Base-by-base conservation (phyloP, 2,888 invertebrate species). In the Actias luna region DNA sequence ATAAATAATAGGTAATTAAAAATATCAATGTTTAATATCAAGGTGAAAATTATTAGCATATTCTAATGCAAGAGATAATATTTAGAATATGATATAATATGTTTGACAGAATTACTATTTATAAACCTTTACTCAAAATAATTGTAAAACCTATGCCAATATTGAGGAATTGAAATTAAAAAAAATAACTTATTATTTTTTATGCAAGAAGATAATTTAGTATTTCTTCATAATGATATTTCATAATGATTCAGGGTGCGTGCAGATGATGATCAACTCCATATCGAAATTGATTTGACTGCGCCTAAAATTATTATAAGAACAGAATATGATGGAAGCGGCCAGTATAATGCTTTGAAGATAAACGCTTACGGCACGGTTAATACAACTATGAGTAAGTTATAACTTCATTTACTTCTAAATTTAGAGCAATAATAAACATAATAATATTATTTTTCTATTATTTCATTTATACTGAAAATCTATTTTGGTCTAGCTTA, bases 251-350 rank as follows among this genome's bases (percentile, higher is more conserved):
- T 58, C 77, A 93, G 94, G 69, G 84, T 94, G 4, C 82, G 89
- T 31, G 83, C 94, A n/a, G 93, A 93, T 16, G 94, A 94, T 58
- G 93, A 94, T 63, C 88, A 84, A 39, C 93, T 95, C 64, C 89
- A 93, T 42, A 73, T 95, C 67, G 94, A 95, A 78, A 73, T 95
- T 8, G 94, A 94, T 65, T 75, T 94, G 65, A 89, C 90, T 46
- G 80, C 94, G 33, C 95, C 95, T 0, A 87, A 88, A 69, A 75
- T 95, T 12, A 77, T 87, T 50, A 82, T 94, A 2, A 94, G 92
- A 59, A 95, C 95, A 4, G 82, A 89, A 33, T 95, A 95, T 79
- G 92, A 93, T 70, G 95, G 94, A 0, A 93, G 94, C 65, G 95
- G 95, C 16, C 86, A 91, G 42, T 87, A 95, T 63, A 95, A 95